These are phyloP conservation scores for Chascanopsetta lugubris DNA, from an alignment of 2,113 vertebrate genomes.

Conservation along the genomic window DNA sequence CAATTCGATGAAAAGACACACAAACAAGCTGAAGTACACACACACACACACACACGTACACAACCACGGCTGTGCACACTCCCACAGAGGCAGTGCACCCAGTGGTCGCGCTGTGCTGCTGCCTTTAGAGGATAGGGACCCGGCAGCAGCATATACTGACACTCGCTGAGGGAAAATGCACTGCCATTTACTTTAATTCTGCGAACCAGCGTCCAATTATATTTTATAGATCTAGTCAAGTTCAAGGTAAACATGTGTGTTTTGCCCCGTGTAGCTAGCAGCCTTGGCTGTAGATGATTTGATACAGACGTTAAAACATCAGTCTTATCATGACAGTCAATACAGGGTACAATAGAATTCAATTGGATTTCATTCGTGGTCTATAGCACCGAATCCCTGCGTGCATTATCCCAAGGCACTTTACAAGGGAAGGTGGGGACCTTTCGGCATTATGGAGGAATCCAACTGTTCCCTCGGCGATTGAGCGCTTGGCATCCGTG, in stretches of 20 bases:
- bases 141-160: slow-evolving; percentile 31
- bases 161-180: slow-evolving; percentile 22
- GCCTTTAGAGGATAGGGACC: slow-evolving; percentile 45
- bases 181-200: slow-evolving; percentile 1
- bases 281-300: not conserved
- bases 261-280: too few relatives aligned
- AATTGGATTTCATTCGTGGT: not conserved
- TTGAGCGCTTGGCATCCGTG: not conserved
- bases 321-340: not conserved
- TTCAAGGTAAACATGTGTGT: too few relatives aligned
- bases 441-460: not conserved
- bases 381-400: not conserved
- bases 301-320: not conserved
- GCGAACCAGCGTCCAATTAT: not conserved
- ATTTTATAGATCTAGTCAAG: not conserved
- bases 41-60: not conserved
- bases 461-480: not conserved
- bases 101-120: slow-evolving; percentile 17
- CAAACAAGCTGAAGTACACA: slow-evolving; percentile 13
- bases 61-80: not conserved
- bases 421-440: not conserved
- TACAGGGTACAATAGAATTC: not conserved
- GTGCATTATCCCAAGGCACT: not conserved
- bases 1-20: slow-evolving; percentile 38
- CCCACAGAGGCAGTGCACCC: slow-evolving; percentile 19